phyloP scores from a whole-genome alignment of 2,888 invertebrate species.

The Phania funesta region DNA sequence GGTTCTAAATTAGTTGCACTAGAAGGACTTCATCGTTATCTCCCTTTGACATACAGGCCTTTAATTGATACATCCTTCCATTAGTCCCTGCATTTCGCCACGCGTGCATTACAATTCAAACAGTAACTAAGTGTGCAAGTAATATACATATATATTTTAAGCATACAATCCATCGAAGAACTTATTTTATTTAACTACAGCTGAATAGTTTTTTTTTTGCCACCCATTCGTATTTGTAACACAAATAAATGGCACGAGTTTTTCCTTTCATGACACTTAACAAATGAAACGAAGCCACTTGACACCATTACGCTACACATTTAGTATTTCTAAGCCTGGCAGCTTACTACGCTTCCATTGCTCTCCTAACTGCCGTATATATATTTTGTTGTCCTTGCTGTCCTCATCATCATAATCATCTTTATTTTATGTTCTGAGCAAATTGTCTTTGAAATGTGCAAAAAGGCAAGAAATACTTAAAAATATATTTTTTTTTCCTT shows the following conservation, averaged over 20 bases:
- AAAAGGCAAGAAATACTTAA: constrained; percentile 12
- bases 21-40: too few species aligned
- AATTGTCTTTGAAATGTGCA: constrained; percentile 41
- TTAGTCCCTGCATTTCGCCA: background rate
- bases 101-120: constrained; percentile 7
- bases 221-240: constrained; percentile 22
- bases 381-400: background rate
- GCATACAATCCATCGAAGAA: constrained; percentile 12
- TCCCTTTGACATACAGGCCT: too few species aligned
- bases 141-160: too few species aligned
- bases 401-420: background rate
- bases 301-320: constrained; percentile 63
- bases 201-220: background rate
- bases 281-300: constrained; percentile 67
- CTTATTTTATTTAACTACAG: constrained; percentile 28
- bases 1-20: too few species aligned
- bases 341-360: background rate
- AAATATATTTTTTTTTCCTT: background rate
- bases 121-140: constrained; percentile 16
- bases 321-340: constrained; percentile 27
- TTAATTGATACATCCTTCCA: background rate
- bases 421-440: constrained; percentile 27
- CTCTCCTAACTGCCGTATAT: background rate
- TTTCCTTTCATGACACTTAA: constrained; percentile 62
- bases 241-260: constrained; percentile 54